phyloP scores from a whole-genome alignment of 1,140 invertebrate species.

The Heliconius eleuchia region DNA sequence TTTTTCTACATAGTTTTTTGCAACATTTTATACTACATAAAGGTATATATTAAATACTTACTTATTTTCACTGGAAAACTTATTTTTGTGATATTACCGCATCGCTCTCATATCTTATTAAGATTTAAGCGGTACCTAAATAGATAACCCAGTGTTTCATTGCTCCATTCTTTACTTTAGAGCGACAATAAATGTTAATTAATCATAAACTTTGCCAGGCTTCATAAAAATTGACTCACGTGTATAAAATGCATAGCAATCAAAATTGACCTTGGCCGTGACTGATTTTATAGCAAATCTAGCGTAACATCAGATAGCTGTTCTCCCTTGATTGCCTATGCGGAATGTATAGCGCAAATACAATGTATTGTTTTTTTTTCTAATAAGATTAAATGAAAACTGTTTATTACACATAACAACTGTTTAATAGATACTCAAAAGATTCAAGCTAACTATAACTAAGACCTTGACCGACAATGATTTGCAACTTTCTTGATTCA shows the following conservation, averaged over 20 bases:
- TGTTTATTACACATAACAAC: not conserved
- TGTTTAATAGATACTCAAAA: not conserved
- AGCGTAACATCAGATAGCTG: constrained; percentile 40
- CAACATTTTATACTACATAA: not conserved
- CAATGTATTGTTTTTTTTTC: constrained; percentile 1
- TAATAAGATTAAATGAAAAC: not conserved
- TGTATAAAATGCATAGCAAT: constrained; percentile 20
- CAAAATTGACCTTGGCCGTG: constrained; percentile 61
- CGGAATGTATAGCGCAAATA: not conserved
- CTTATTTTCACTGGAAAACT: too few species aligned
- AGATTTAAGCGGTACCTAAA: not conserved
- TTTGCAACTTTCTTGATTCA: not conserved
- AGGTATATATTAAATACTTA: too few species aligned
- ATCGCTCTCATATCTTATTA: not conserved
- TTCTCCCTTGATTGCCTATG: not conserved
- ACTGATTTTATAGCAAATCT: constrained; percentile 45
- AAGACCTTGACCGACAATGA: not conserved
- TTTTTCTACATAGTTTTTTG: not conserved
- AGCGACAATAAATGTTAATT: constrained; percentile 9
- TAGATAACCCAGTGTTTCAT: not conserved
- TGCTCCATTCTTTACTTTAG: not conserved
- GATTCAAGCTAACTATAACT: not conserved
- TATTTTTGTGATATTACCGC: not conserved
- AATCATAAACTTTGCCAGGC: constrained; percentile 1
- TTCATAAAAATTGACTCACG: constrained; percentile 1